Conservation (phyloP, 2,888 invertebrate species). For the Conus canariensis region DNA sequence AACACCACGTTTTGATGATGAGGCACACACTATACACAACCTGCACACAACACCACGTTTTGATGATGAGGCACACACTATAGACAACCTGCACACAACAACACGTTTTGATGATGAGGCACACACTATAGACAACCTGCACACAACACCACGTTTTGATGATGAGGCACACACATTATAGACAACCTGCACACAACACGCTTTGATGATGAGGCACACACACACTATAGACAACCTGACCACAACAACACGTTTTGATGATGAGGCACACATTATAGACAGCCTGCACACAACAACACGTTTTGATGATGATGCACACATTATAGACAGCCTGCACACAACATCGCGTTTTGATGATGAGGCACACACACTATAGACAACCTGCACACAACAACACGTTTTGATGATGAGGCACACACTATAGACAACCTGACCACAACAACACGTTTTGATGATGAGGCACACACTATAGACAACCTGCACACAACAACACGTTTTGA, state of each 20-base stretch:
- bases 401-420: too few relatives aligned
- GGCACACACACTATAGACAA: background rate
- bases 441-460: background rate
- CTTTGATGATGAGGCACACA: background rate
- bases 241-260: background rate
- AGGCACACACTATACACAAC: too few relatives aligned
- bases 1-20: too few relatives aligned
- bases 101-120: background rate
- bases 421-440: slow-evolving; percentile 76
- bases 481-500: background rate
- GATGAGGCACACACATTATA: too few relatives aligned
- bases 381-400: background rate
- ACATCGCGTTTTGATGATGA: background rate
- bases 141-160: too few relatives aligned
- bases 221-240: too few relatives aligned
- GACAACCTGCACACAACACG: slow-evolving; percentile 82
- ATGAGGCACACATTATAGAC: background rate
- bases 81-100: slow-evolving; percentile 77
- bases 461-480: background rate
- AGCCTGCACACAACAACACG: background rate
- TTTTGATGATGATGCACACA: background rate
- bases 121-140: too few relatives aligned
- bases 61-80: too few relatives aligned
- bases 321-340: slow-evolving; percentile 76
- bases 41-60: too few relatives aligned